Conservation (phyloP, 2,113 vertebrate genomes). For the Rutilus rutilus region DNA sequence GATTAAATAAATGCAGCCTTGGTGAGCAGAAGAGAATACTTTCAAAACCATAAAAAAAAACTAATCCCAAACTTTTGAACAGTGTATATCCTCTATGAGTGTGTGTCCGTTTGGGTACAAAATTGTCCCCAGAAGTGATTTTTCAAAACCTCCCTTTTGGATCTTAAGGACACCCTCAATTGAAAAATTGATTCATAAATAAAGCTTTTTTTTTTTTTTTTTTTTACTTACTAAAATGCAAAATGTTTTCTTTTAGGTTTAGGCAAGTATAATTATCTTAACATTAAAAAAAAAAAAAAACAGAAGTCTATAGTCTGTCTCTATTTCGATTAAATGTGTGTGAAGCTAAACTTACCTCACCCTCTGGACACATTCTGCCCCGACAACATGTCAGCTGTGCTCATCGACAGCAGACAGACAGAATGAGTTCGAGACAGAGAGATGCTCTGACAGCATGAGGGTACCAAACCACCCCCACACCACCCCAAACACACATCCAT, state of each 20-base stretch:
- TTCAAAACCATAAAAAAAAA: background rate
- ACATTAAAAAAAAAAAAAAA: background rate
- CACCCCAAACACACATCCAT: slow-evolving; percentile 38
- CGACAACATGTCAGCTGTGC: slow-evolving; percentile 24
- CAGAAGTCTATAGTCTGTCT: background rate
- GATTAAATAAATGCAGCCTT: background rate
- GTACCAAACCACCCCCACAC: background rate
- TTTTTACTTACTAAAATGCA: background rate
- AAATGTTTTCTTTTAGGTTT: background rate
- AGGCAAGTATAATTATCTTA: background rate
- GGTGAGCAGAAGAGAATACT: background rate
- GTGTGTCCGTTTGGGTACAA: background rate
- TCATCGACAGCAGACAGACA: background rate
- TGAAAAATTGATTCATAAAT: background rate
- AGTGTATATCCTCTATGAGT: background rate
- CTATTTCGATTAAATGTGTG: background rate
- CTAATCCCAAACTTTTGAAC: background rate
- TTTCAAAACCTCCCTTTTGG: background rate
- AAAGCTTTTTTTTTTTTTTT: no score
- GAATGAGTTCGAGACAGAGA: slow-evolving; percentile 49
- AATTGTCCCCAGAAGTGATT: background rate
- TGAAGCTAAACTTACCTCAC: slow-evolving; percentile 62
- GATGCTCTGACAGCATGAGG: slow-evolving; percentile 24
- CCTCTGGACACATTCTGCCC: slow-evolving; percentile 67
- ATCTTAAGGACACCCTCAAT: background rate